A percentile compares a stretch with the other conserved stretches of the same genome.
These are phyloP conservation scores for Gymnoscopelus microlampas DNA, from an alignment of 2,797 vertebrate species.

Conservation along the genomic window DNA sequence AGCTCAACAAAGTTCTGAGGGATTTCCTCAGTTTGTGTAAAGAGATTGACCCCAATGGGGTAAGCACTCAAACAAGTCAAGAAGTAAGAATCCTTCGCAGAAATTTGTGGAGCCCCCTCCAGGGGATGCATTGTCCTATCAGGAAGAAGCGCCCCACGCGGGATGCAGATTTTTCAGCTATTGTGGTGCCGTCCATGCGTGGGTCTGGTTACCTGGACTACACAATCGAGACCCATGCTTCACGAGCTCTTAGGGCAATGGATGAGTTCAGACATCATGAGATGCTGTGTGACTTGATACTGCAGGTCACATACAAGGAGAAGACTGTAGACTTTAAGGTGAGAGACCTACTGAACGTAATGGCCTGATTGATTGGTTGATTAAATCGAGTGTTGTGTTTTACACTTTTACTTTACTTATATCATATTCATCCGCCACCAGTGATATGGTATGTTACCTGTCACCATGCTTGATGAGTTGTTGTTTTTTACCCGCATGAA, in stretches of 20 bases:
- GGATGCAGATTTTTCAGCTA: conserved; percentile 78
- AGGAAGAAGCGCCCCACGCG: conserved; percentile 75
- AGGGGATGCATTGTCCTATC: conserved; percentile 80
- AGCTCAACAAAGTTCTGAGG: conserved; percentile 11
- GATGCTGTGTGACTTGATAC: conserved; percentile 83
- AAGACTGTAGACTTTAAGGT: conserved; percentile 82
- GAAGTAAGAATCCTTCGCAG: background rate
- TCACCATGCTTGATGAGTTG: no score
- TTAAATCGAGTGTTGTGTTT: no score
- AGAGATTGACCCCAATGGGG: conserved; percentile 39
- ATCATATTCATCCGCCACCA: no score
- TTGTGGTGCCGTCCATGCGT: conserved; percentile 83
- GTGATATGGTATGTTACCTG: no score
- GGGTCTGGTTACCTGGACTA: conserved; percentile 86
- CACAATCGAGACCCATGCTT: conserved; percentile 81
- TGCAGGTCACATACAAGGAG: conserved; percentile 82
- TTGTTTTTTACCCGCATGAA: no score
- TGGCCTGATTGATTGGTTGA: no score
- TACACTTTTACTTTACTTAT: no score
- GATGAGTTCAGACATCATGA: conserved; percentile 82
- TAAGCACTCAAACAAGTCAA: conserved; percentile 37
- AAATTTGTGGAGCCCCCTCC: conserved; percentile 4
- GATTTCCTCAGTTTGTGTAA: conserved; percentile 15
- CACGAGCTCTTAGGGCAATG: conserved; percentile 77
- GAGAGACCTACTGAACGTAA: conserved; percentile 3